A percentile compares a stretch with the other conserved stretches of the same genome.
Evolutionary conservation across 2,113 vertebrate species (phyloP).

Genomic region (Microcebus jonahi): DNA sequence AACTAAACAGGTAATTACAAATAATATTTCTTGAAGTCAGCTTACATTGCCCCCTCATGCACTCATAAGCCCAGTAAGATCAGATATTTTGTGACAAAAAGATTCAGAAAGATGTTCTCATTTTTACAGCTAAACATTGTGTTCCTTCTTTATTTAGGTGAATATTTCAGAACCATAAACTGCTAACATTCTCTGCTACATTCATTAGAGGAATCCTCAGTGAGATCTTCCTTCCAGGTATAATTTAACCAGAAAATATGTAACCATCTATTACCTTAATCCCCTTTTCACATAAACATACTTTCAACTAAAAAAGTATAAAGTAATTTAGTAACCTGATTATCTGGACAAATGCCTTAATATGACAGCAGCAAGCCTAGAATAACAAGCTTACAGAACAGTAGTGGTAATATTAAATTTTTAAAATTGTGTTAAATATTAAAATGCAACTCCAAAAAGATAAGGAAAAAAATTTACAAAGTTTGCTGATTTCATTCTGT

Average conservation of each 20-base stretch:
- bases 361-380: background rate
- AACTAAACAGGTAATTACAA: background rate
- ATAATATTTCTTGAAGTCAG: background rate
- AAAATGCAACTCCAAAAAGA: slow-evolving; percentile 64
- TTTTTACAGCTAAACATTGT: background rate
- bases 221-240: background rate
- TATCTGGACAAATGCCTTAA: slow-evolving; percentile 43
- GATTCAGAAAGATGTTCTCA: background rate
- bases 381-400: slow-evolving; percentile 53
- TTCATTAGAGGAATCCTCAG: background rate
- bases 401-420: slow-evolving; percentile 58
- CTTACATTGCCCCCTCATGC: background rate
- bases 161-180: background rate
- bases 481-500: slow-evolving; percentile 6
- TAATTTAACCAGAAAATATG: background rate
- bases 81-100: background rate
- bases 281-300: background rate
- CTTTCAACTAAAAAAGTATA: background rate
- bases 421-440: slow-evolving; percentile 80
- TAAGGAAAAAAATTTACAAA: slow-evolving; percentile 53
- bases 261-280: background rate
- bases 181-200: background rate
- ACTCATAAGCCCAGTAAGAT: background rate
- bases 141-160: background rate
- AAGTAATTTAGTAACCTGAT: background rate